Evolutionary conservation across 2,797 vertebrate species (phyloP), one percentile per base, ranked within the genome.

Genomic region (Sus cebifrons): DNA sequence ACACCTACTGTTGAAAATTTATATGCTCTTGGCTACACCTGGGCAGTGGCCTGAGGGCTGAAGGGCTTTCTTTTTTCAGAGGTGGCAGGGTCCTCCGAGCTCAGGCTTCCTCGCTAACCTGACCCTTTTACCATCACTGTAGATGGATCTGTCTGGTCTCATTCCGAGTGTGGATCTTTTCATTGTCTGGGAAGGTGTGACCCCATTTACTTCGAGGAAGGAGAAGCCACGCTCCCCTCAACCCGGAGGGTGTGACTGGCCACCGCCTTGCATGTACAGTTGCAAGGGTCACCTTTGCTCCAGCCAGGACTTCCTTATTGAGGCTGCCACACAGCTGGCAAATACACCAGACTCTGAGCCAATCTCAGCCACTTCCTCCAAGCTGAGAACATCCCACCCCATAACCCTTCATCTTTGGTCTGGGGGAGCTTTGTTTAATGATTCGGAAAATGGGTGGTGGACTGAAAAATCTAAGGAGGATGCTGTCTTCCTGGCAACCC

Each of bases 391-490:
- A n/a, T 54, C 4, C 2, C 36, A 49, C n/a, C 29, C 62, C 18
- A 16, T 3, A 36, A 44, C 29, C 20, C 4, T 86, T 75, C 65
- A 36, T 64, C 16, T 36, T 10, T 21, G n/a, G 8, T 49, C 29
- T 11, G 6, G 0, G 18, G 20, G 16, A 91, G 56, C 56, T 64
- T 84, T 89, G 64, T 68, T 78, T 86, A 73, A 91, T 0, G 9
- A 25, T 89, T 86, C 54, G 88, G 87, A 52, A 91, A 65, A 52
- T 79, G 75, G 70, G 86, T 10, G 32, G 65, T 86, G 74, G 32
- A 56, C 68, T 52, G 29, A 49, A 25, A 68, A 68, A 11, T 71
- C 71, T 93, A 60, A 91, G 75, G 58, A 89, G 70, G 15, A 49
- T 7, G 36, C 79, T 21, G 25, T 60, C 60, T 92, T 74, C 49